Base-by-base conservation (phyloP, 1,140 invertebrate genomes). In the Xylocopa sonorina region DNA sequence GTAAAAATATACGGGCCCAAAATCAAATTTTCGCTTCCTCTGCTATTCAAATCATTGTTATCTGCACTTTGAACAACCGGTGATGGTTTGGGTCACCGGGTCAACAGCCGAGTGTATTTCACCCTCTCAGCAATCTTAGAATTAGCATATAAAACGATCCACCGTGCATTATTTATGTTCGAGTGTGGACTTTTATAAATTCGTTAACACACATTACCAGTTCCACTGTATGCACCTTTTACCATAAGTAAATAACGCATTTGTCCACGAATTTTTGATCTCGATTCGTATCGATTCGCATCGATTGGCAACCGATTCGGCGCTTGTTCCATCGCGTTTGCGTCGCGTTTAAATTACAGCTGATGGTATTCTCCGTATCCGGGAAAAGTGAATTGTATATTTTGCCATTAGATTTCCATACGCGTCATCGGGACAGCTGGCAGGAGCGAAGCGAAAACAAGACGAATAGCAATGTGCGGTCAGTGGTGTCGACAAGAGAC, bases 141-240 rank as follows among this genome's bases (percentile, higher is more conserved):
- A 89, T 89, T 89, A 89, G 88, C 88, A 89, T 89, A 89, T 89
- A 89, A 89, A 89, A 82, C 87, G 88, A 88, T 74, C 81, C 83
- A 82, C 83, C 88, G 77, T 81, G 86, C 87, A 85, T 89, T 87
- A 86, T 89, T 89, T 88, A 85, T 83, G 82, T 87, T 86, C 85
- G 69, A 84, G 76, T 86, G 78, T 73, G 80, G 80, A 85, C 81
- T 84, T 63, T 69, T 68, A 69, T 81, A 82, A 78, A 82, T 78
- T 87, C 72, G 81, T 84, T 83, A 76, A 27, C 5, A 7, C 27
- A 2, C 9, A 29, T 3, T 18, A 29, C 6, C 27, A 2, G 27
- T 55, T 9, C 18, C 27, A 12, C 14, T 29, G 27, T 16, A 29
- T 27, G 6, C 18, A 29, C 9, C 27, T 18, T 55, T 16, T 3